Evolutionary conservation across 2,797 vertebrate genomes (phyloP).

Genomic region (Poeciliopsis gracilis): DNA sequence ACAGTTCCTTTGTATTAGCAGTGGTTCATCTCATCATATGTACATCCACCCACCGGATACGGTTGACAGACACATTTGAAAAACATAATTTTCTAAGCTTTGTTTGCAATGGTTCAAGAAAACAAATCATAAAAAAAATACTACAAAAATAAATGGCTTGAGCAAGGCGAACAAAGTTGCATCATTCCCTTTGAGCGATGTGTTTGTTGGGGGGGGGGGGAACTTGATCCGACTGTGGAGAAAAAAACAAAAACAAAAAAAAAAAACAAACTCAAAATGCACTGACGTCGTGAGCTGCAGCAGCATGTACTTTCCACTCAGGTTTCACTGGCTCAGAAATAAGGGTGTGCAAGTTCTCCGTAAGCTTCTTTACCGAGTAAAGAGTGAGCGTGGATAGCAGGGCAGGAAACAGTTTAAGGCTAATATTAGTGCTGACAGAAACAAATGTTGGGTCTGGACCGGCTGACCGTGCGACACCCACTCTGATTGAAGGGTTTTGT

Average conservation of each 20-base stretch:
- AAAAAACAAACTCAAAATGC: slow-evolving; percentile 28
- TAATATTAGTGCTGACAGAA: slow-evolving; percentile 83
- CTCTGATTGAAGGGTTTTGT: slow-evolving; percentile 69
- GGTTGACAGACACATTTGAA: slow-evolving; percentile 68
- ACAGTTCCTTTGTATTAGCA: slow-evolving; percentile 76
- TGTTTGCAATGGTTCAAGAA: slow-evolving; percentile 70
- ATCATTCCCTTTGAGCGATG: slow-evolving; percentile 77
- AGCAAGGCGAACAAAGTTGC: slow-evolving; percentile 76
- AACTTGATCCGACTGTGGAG: slow-evolving; percentile 60
- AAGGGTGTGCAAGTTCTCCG: slow-evolving; percentile 80
- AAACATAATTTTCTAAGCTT: slow-evolving; percentile 63
- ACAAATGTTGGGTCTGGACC: slow-evolving; percentile 68
- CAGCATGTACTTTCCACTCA: slow-evolving; percentile 72
- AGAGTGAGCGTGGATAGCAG: slow-evolving; percentile 73
- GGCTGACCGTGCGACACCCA: slow-evolving; percentile 68
- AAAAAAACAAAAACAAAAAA: background rate
- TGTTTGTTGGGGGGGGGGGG: slow-evolving; percentile 54
- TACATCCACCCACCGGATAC: slow-evolving; percentile 47
- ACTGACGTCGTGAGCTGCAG: slow-evolving; percentile 70
- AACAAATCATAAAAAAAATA: slow-evolving; percentile 47
- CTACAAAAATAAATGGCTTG: slow-evolving; percentile 79
- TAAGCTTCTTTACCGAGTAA: slow-evolving; percentile 77
- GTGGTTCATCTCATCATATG: slow-evolving; percentile 70
- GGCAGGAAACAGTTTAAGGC: slow-evolving; percentile 83
- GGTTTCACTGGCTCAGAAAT: slow-evolving; percentile 83